Evolutionary conservation across 2,113 vertebrate species (phyloP), one percentile per base, ranked within the genome.

Genomic region (Pagrus major): DNA sequence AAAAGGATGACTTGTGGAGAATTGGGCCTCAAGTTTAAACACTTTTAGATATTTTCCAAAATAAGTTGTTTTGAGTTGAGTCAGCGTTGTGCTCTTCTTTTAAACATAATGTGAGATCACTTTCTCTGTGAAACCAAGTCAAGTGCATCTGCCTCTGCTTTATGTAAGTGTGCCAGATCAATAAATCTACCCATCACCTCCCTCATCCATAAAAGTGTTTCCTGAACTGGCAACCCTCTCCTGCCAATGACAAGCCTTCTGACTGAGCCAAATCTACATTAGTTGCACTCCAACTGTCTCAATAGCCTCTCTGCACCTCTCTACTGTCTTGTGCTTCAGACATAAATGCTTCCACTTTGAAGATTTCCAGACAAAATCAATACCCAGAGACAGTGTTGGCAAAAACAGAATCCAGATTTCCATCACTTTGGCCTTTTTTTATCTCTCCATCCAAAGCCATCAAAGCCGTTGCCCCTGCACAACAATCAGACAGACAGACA

Each of bases 281-380:
- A 83, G 84, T 66, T 77, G 78, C 71, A 80, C 83, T 89, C 78
- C 76, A 82, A 75, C 80, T 51, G 68, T 86, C 84, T 89, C 81
- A 79, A 59, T 74, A 86, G 77, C 87, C 84, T 85, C 86, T 87
- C 84, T 54, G 54, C 89, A 80, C 88, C 65, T 88, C 76, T 77
- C 89, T 52, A 83, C 81, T 78, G 81, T 86, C 84, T 83, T 41
- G 35, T 49, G 67, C 68, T 81, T 67, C 63, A 93, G 92, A 91
- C 91, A 90, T 87, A 91, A 93, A 93, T 86, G 82, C 89, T 88
- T 92, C 91, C 88, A 83, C 86, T 92, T 91, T 90, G 78, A 92
- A 91, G 81, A 79, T 90, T 92, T 89, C 88, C 92, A 94, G 94
- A 94, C 94, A 91, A 90, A 93, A 95, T 95, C 94, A 86, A 95